Evolutionary conservation across 2,113 vertebrate species (phyloP), one percentile per base, ranked within the genome.

Genomic region (Macquaria australasica): DNA sequence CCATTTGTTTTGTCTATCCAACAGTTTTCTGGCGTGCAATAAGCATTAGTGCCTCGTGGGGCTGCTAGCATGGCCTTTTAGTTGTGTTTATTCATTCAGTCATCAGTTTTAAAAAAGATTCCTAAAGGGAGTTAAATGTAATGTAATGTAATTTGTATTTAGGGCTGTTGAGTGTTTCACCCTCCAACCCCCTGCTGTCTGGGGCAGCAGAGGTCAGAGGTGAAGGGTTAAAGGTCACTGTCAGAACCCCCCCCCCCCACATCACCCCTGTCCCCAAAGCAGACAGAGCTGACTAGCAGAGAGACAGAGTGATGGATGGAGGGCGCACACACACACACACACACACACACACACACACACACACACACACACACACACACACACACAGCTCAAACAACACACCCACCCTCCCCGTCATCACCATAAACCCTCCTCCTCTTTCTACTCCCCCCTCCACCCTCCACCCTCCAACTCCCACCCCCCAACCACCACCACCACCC

Each of bases 231-330:
- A 71, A 91, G 93, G 92, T 93, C 92, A 91, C 73, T 89, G 88
- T 90, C 91, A 84, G 78, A 41, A 63, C 64, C 51, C 58, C 58
- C 51, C 62, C 18, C 45, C 62, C 80, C 71, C 56, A 45, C 70
- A 50, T 53, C 64, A 59, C 37, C 81, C 68, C 79, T 62, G 73
- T 83, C 84, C 81, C 77, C 85, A 73, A 79, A 87, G 82, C 91
- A 93, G 91, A 89, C 87, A 87, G 87, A 50, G 59, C 77, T 79
- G 88, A 90, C 79, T 82, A 51, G 84, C 69, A 66, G 78, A 75
- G 85, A 83, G 91, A 92, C 90, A 90, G 89, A 86, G 91, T 95
- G 93, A 94, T 93, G 92, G 93, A 95, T 94, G 93, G 91, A 85
- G 28, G 28, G 28, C 71, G 80, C 71, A 76, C 63, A 76, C 66